Conservation (phyloP, 2,113 vertebrate species). For the Sapayoa aenigma region DNA sequence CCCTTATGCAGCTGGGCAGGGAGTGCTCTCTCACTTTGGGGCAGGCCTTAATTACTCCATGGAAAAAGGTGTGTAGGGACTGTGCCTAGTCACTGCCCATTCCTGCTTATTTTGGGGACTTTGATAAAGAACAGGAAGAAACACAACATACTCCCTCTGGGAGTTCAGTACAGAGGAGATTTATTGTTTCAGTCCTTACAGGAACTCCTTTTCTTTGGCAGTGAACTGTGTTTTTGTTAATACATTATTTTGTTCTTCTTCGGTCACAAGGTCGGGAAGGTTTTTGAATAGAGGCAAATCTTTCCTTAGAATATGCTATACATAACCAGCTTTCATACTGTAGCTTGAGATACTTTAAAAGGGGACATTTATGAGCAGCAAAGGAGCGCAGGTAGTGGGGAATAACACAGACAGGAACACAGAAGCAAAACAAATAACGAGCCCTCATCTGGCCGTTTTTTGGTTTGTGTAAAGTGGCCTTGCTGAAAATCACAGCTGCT, state of each 20-base stretch:
- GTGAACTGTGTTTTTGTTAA: conserved; percentile 77
- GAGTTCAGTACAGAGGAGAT: conserved; percentile 79
- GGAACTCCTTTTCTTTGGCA: conserved; percentile 82
- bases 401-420: background rate
- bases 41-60: conserved; percentile 63
- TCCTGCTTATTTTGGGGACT: conserved; percentile 79
- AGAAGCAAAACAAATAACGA: background rate
- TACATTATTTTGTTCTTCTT: conserved; percentile 78
- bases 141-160: conserved; percentile 75
- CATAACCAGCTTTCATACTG: conserved; percentile 20
- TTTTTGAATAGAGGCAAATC: conserved; percentile 60
- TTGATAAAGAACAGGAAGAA: conserved; percentile 84
- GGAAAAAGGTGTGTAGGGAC: conserved; percentile 72
- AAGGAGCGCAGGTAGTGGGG: background rate
- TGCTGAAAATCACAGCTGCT: background rate
- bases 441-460: background rate
- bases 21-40: conserved; percentile 33
- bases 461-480: background rate
- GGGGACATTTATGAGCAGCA: background rate
- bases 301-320: conserved; percentile 52
- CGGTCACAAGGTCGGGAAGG: conserved; percentile 66
- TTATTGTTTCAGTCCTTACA: conserved; percentile 82
- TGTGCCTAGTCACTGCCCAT: conserved; percentile 65
- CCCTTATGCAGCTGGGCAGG: conserved; percentile 25
- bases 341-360: background rate